Conservation (phyloP, 2,113 vertebrate genomes). For the Hymenochirus boettgeri region DNA sequence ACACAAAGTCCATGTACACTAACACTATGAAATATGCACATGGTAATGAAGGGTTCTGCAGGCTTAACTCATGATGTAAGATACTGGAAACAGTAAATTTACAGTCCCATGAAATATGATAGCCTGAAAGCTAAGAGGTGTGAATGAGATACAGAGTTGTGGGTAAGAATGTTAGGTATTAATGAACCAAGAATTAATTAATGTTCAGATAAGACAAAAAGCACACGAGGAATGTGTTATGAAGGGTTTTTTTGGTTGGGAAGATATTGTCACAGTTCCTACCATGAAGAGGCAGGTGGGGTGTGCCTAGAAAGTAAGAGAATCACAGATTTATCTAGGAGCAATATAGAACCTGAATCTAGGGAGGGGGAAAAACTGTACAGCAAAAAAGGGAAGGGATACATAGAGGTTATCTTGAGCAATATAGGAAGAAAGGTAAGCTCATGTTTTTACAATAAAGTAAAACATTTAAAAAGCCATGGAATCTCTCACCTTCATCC, state of each 20-base stretch:
- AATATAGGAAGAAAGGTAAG: not conserved
- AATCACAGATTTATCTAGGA: conserved; percentile 45
- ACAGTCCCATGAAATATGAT: not conserved
- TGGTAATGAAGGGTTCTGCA: not conserved
- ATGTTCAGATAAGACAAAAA: conserved; percentile 19
- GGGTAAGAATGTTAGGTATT: not conserved
- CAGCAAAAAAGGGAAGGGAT: not conserved
- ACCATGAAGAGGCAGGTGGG: conserved; percentile 75
- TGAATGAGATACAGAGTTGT: not conserved
- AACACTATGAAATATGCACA: not conserved
- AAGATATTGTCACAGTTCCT: conserved; percentile 50
- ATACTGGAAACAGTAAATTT: not conserved
- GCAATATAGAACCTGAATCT: not conserved
- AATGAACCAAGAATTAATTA: conserved; percentile 1
- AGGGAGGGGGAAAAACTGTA: not conserved
- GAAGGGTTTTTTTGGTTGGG: conserved; percentile 13
- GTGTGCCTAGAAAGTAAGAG: conserved; percentile 77
- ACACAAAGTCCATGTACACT: not conserved
- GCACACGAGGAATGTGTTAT: conserved; percentile 7
- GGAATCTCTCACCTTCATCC: conserved; percentile 82
- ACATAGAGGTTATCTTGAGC: not conserved
- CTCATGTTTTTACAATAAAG: not conserved
- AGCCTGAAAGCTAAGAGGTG: not conserved
- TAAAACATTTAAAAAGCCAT: conserved; percentile 37
- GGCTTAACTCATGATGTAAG: not conserved